Evolutionary conservation across 2,113 vertebrate genomes (phyloP).

Genomic region (Platysternon megacephalum): DNA sequence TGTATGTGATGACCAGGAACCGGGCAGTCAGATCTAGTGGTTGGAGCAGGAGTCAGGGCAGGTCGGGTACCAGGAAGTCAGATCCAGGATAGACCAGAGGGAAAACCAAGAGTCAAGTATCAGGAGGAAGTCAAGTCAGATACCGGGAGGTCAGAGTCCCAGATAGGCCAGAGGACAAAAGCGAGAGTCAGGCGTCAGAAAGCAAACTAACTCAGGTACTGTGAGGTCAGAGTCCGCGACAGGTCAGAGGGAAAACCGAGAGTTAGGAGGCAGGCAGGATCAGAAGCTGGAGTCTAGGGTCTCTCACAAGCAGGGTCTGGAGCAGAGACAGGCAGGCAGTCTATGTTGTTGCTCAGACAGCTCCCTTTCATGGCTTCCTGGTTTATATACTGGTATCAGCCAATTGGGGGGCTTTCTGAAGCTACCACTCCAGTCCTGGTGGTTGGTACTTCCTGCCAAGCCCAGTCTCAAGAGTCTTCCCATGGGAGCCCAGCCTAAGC

Average conservation of each 20-base stretch:
- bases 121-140: background rate
- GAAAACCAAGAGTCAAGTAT: background rate
- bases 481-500: no score
- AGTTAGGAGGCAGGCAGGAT: background rate
- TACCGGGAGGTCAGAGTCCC: background rate
- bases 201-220: no score
- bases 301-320: background rate
- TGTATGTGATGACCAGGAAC: background rate
- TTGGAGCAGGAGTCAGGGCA: no score
- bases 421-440: no score
- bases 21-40: rapidly evolving
- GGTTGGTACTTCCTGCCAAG: no score
- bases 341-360: no score
- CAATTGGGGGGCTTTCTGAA: no score
- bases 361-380: no score
- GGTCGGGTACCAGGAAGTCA: background rate
- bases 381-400: no score
- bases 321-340: background rate
- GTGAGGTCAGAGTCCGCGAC: background rate
- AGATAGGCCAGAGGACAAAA: no score
- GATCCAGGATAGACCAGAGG: background rate
- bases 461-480: no score
- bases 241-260: background rate
- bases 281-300: background rate
- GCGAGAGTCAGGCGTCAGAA: no score